phyloP scores from a whole-genome alignment of 2,113 vertebrate genomes.

The Pseudopodoces humilis region DNA sequence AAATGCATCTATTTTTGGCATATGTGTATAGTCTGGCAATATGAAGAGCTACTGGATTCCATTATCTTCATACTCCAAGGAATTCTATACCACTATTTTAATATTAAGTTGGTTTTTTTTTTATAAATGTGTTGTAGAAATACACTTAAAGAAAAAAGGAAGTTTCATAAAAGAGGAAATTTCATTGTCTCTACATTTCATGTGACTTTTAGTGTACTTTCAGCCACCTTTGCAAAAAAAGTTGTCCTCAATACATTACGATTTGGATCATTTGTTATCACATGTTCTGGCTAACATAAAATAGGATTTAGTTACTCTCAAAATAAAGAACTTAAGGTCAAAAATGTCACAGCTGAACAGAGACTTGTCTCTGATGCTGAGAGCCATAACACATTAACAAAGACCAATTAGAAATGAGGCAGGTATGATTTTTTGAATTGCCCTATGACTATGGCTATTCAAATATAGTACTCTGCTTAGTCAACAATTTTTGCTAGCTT shows the following conservation, averaged over 20 bases:
- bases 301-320: background rate
- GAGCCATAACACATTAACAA: background rate
- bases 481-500: background rate
- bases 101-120: background rate
- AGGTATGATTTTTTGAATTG: background rate
- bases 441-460: background rate
- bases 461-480: background rate
- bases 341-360: background rate
- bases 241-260: accelerated
- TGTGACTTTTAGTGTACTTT: background rate
- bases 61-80: background rate
- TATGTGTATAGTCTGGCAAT: background rate
- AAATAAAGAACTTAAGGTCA: background rate
- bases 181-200: background rate
- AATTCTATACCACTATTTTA: background rate
- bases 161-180: background rate
- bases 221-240: background rate
- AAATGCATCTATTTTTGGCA: background rate
- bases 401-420: background rate
- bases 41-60: background rate
- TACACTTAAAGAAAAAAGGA: accelerated
- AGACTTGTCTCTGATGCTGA: background rate
- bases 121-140: background rate
- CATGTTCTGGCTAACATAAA: background rate
- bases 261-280: background rate